A percentile compares a stretch with the other conserved stretches of the same genome.
Conservation (phyloP, 2,113 vertebrate species). For the Daphoenositta chrysoptera region DNA sequence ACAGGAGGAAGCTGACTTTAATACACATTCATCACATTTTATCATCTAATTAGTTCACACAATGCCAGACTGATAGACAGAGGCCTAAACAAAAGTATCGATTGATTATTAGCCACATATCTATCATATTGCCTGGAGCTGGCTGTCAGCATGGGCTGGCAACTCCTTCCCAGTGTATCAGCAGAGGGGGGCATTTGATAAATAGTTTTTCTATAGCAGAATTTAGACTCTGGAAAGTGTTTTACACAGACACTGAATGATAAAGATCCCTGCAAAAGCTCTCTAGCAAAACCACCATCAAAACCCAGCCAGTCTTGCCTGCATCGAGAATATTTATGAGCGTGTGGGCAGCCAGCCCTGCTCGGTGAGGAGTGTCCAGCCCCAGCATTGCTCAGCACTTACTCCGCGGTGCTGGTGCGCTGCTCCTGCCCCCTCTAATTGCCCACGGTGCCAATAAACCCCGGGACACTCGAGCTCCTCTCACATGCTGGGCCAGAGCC, state of each 20-base stretch:
- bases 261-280: slow-evolving; percentile 16
- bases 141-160: slow-evolving; percentile 58
- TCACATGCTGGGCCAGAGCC: accelerated
- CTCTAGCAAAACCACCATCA: slow-evolving; percentile 1
- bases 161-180: slow-evolving; percentile 65
- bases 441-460: accelerated
- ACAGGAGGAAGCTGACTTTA: slow-evolving; percentile 84
- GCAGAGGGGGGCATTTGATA: slow-evolving; percentile 62
- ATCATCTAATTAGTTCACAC: slow-evolving; percentile 96
- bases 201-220: slow-evolving; percentile 69
- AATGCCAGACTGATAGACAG: slow-evolving; percentile 86
- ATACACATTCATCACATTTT: slow-evolving; percentile 98
- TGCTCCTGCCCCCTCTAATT: neutral
- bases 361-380: neutral
- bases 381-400: neutral
- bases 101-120: slow-evolving; percentile 89
- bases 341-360: neutral
- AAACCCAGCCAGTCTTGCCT: slow-evolving; percentile 15
- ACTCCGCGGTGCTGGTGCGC: accelerated
- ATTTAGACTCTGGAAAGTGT: slow-evolving; percentile 54
- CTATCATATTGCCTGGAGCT: slow-evolving; percentile 83
- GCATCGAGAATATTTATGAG: slow-evolving; percentile 35
- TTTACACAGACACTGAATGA: slow-evolving; percentile 44
- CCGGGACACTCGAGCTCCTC: neutral
- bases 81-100: slow-evolving; percentile 82